phyloP scores from a whole-genome alignment of 2,113 vertebrate genomes.

The Pedetes capensis region DNA sequence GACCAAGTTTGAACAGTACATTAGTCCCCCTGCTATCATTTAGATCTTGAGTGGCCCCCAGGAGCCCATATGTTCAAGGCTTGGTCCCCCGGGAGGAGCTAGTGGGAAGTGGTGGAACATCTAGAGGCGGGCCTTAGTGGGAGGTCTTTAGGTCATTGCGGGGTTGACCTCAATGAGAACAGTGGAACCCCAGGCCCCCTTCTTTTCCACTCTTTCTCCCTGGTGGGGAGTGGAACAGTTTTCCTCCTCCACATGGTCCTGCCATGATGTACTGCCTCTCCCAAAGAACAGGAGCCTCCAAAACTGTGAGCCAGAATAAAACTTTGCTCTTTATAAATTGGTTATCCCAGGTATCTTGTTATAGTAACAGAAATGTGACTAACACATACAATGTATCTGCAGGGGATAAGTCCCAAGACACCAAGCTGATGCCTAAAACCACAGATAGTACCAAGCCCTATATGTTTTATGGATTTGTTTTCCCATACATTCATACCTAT shows the following conservation, averaged over 20 bases:
- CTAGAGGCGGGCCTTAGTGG: not conserved
- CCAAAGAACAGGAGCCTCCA: not conserved
- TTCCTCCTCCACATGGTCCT: not conserved
- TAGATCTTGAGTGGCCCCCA: not conserved
- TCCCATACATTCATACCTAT: not conserved
- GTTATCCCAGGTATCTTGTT: not conserved
- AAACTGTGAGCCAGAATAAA: not conserved
- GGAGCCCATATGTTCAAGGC: not conserved
- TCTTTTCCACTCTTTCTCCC: not conserved
- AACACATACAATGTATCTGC: too few species aligned
- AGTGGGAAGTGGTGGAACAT: not conserved
- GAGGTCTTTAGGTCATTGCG: not conserved
- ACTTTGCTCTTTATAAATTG: not conserved
- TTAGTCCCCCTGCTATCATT: not conserved
- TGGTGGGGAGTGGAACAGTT: not conserved
- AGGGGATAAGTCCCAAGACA: not conserved
- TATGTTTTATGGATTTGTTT: not conserved
- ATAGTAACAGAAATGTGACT: not conserved
- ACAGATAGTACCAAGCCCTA: not conserved
- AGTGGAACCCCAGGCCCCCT: too few species aligned
- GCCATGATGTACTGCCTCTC: not conserved
- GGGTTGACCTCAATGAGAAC: not conserved
- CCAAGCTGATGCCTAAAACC: not conserved
- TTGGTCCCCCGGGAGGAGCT: not conserved
- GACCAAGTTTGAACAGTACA: not conserved